A percentile compares a stretch with the other conserved stretches of the same genome.
phyloP scores from a whole-genome alignment of 2,888 invertebrate genomes.

The Patella caerulea region DNA sequence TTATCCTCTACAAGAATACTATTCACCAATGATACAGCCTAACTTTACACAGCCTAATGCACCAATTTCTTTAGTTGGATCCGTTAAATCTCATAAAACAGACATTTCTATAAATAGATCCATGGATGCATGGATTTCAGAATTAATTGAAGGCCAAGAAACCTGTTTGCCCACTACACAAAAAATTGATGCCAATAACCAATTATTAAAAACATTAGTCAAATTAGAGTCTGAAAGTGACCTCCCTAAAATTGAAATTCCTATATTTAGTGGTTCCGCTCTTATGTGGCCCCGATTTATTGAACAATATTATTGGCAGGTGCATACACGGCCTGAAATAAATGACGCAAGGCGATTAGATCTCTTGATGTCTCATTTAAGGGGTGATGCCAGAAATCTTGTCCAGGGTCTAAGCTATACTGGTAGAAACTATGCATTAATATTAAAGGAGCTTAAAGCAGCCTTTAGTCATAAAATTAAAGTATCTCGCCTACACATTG shows the following conservation, averaged over 20 bases:
- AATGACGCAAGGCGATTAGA: background rate
- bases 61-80: too few relatives aligned
- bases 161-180: background rate
- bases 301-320: background rate
- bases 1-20: too few relatives aligned
- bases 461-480: background rate
- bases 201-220: background rate
- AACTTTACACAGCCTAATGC: too few relatives aligned
- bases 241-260: conserved; percentile 8
- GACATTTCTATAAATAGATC: background rate
- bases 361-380: background rate
- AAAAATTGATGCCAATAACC: background rate
- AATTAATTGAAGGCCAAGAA: conserved; percentile 4
- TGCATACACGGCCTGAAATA: background rate
- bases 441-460: background rate
- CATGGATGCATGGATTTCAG: conserved; percentile 11
- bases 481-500: background rate
- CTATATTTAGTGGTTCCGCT: background rate
- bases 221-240: conserved; percentile 9
- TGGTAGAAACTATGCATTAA: background rate
- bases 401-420: background rate
- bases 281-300: background rate
- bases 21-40: too few relatives aligned
- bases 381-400: background rate
- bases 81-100: too few relatives aligned